Percentiles rank a stretch among this genome's conserved stretches.
These are phyloP conservation scores for Drosophila ambigua DNA, from an alignment of 1,140 invertebrate genomes.

Conservation along the genomic window DNA sequence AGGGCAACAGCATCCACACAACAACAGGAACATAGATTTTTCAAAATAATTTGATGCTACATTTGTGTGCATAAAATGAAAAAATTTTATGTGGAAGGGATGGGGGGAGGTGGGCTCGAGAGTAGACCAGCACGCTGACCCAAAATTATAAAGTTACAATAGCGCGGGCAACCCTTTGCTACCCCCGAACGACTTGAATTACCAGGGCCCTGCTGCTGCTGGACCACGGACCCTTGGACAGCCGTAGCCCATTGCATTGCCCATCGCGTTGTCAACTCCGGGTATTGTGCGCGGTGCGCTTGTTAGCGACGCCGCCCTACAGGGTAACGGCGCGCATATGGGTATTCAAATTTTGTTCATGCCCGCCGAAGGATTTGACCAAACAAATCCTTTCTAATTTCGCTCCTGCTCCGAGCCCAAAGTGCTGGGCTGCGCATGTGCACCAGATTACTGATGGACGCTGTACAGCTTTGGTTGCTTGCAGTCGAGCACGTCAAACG, in stretches of 20 bases:
- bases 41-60: conserved; percentile 67
- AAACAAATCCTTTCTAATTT: conserved; percentile 78
- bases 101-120: conserved; percentile 15
- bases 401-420: neutral
- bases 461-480: conserved; percentile 59
- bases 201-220: conserved; percentile 31
- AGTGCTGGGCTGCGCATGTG: conserved; percentile 62
- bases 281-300: conserved; percentile 33
- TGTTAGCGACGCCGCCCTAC: conserved; percentile 57
- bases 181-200: conserved; percentile 62
- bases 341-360: conserved; percentile 59
- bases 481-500: conserved; percentile 45
- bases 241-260: neutral
- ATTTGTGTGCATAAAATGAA: conserved; percentile 48
- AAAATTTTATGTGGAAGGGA: neutral
- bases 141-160: conserved; percentile 79
- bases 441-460: conserved; percentile 73
- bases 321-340: conserved; percentile 36
- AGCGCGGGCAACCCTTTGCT: conserved; percentile 65
- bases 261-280: conserved; percentile 43
- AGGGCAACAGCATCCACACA: conserved; percentile 10
- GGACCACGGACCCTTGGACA: conserved; percentile 58
- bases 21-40: conserved; percentile 29
- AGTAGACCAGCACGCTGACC: conserved; percentile 63
- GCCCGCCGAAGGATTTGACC: conserved; percentile 67